These are phyloP conservation scores for Steinernema carpocapsae DNA, from an alignment of 2,888 invertebrate species.

Conservation along the genomic window DNA sequence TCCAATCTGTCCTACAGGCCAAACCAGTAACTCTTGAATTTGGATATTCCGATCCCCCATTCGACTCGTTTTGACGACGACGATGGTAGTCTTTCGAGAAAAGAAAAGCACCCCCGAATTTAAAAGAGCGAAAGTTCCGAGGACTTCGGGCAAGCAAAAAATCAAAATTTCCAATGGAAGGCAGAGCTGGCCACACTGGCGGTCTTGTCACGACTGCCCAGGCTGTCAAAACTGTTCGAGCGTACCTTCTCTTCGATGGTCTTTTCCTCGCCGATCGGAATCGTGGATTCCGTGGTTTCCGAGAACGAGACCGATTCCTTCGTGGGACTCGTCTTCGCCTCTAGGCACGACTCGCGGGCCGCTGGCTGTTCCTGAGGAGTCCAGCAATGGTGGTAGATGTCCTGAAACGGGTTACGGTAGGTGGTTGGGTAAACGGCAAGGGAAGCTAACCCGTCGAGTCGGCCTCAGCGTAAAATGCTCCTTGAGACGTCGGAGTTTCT, in stretches of 20 bases:
- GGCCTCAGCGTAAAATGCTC: slow-evolving; percentile 22
- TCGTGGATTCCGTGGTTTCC: slow-evolving; percentile 24
- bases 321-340: slow-evolving; percentile 1
- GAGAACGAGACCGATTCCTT: slow-evolving; percentile 29
- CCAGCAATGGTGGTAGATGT: slow-evolving; percentile 27
- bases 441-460: background rate
- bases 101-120: background rate
- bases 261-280: slow-evolving; percentile 18
- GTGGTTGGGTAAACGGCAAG: background rate
- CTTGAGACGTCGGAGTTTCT: slow-evolving; percentile 27
- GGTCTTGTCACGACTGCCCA: background rate
- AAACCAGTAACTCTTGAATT: background rate
- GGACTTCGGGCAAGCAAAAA: background rate
- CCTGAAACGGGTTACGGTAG: background rate
- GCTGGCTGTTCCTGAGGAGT: background rate
- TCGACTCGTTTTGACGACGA: background rate
- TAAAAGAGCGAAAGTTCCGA: background rate
- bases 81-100: background rate
- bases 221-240: background rate
- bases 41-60: background rate
- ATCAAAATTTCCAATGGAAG: slow-evolving; percentile 27
- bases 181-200: background rate
- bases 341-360: background rate
- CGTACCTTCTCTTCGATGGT: slow-evolving; percentile 33
- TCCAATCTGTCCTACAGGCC: background rate